These are phyloP conservation scores for Amphiura filiformis DNA, from an alignment of 35 echinoderm and acorn worm species.

Conservation along the genomic window DNA sequence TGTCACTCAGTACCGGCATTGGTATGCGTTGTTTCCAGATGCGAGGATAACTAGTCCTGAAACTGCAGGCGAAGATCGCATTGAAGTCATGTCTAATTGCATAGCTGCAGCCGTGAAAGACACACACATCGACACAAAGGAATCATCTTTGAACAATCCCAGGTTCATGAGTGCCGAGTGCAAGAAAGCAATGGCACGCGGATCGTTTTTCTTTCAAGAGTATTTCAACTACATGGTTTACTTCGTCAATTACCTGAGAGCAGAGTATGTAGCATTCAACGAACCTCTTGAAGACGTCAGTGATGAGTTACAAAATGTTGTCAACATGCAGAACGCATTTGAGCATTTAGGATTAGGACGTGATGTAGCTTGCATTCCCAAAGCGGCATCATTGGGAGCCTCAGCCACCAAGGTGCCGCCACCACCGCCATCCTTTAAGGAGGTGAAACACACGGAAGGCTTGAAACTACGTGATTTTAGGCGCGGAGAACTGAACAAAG, in stretches of 20 bases:
- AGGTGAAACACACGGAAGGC: conserved; percentile 16
- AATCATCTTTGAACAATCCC: background rate
- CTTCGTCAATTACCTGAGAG: conserved; percentile 23
- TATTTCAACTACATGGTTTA: conserved; percentile 19
- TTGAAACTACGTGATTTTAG: conserved; percentile 27
- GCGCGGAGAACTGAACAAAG: background rate
- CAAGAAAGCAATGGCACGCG: background rate
- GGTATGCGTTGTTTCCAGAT: background rate
- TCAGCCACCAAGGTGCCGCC: background rate
- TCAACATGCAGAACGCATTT: no score
- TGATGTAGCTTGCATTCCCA: no score
- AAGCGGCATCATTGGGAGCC: background rate
- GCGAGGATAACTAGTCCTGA: background rate
- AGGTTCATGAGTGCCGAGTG: background rate
- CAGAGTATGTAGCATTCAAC: background rate
- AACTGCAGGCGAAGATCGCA: background rate
- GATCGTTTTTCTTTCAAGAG: background rate
- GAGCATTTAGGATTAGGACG: no score
- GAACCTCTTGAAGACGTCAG: background rate
- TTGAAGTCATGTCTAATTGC: background rate
- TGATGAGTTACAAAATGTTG: no score
- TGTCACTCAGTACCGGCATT: background rate
- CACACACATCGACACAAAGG: background rate
- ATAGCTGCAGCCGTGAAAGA: background rate
- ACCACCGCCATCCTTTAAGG: background rate